Evolutionary conservation across 2,888 invertebrate genomes (phyloP).

Genomic region (Archips xylosteana): DNA sequence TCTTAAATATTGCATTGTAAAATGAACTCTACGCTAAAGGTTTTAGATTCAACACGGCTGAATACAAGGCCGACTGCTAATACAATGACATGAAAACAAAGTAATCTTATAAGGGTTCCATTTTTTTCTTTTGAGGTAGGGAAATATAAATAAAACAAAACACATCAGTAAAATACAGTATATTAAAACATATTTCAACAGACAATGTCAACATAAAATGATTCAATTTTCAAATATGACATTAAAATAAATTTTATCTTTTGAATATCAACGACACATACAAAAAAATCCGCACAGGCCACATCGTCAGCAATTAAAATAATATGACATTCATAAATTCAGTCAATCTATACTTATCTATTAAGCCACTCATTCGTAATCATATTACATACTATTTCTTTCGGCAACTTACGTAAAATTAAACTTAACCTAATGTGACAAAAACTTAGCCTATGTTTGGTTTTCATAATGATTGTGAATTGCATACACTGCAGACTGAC

Average conservation of each 20-base stretch:
- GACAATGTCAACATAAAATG: not conserved
- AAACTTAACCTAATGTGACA: no score
- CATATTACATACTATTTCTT: constrained; percentile 8
- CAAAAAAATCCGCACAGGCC: not conserved
- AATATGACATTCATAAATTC: constrained; percentile 9
- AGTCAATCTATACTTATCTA: not conserved
- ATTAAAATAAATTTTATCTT: not conserved
- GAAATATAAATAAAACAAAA: not conserved
- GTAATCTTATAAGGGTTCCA: no score
- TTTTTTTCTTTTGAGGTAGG: no score
- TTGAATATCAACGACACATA: not conserved
- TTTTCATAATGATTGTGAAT: constrained; percentile 8
- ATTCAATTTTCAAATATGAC: not conserved
- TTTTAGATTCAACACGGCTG: no score
- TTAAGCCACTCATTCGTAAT: constrained; percentile 7
- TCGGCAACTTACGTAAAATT: not conserved
- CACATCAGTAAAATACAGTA: not conserved
- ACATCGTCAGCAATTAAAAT: not conserved
- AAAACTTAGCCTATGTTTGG: not conserved
- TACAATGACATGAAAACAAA: no score
- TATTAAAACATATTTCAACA: constrained; percentile 1
- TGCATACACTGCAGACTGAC: not conserved
- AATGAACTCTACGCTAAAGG: no score
- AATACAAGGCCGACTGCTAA: no score
- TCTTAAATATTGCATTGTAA: no score